Base-by-base conservation (phyloP, 2,113 vertebrate genomes). In the Chionodraco myersi region DNA sequence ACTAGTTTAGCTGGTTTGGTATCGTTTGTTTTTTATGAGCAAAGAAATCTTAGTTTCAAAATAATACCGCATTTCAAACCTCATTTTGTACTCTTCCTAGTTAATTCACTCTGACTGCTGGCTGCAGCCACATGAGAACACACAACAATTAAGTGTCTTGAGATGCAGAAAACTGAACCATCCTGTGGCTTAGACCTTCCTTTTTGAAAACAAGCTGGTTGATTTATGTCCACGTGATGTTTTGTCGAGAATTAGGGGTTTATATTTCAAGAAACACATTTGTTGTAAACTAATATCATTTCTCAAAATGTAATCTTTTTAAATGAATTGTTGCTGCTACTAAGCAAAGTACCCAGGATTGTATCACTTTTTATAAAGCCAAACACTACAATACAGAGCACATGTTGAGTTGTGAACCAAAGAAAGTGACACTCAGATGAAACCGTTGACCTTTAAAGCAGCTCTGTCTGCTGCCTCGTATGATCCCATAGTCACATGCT, bases 401-500 rank as follows among this genome's bases (percentile, higher is more conserved):
- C 21, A n/a, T 63, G 68, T 23, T 76, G 57, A 67, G 49, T 6
- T n/a, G 2, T 18, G 15, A 49, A 52, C 47, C 18, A 18, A 52
- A 59, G 49, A 57, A 79, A 75, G 69, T 73, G 54, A 23, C 21
- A 2, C 21, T 62, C 30, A 30, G 44, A 11, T 67, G 70, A 72
- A 80, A 86, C 75, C 65, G 12, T 47, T 72, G 70, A 68, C 70
- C 63, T 12, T 4, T 41, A 80, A 75, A 54, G 30, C 56, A 62
- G 51, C 23, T 26, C 21, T 5, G 45, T 86, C 45, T 61, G 51
- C 69, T 62, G 2, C 67, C 44, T 73, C 81, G 82, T 71, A 47
- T 86, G 82, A 80, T 85, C 53, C 15, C 44, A 12, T 2, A 65
- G 73, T 92, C 89, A 90, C 77, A 71, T 86, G 87, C 44, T 70